Evolutionary conservation across 1,140 invertebrate species (phyloP).

Genomic region (Zaprionus capensis): DNA sequence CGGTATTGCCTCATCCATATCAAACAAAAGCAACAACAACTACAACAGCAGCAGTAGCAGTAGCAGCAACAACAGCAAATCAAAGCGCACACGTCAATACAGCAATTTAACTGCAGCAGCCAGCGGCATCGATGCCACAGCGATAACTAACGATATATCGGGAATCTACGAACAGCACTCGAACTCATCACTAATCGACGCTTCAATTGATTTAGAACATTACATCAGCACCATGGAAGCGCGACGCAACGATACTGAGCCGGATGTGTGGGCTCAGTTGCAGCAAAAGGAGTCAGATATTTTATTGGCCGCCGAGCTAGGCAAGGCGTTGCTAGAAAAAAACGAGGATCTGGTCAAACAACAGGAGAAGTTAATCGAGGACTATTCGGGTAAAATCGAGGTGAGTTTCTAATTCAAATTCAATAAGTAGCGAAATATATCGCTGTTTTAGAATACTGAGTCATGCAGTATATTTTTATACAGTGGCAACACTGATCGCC

Average conservation of each 20-base stretch:
- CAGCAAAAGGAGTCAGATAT: conserved; percentile 97
- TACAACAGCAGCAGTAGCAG: conserved; percentile 35
- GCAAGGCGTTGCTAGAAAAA: conserved; percentile 96
- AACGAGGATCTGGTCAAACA: conserved; percentile 96
- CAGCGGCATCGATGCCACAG: conserved; percentile 15
- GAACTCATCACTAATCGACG: conserved; percentile 67
- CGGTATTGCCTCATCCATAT: conserved; percentile 80
- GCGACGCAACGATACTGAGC: conserved; percentile 84
- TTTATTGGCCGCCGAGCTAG: conserved; percentile 95
- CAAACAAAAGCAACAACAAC: conserved; percentile 63
- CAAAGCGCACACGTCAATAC: conserved; percentile 52
- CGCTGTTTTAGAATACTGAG: background rate
- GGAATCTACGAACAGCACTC: conserved; percentile 57
- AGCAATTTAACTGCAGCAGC: conserved; percentile 21
- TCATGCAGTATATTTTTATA: background rate
- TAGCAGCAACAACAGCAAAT: conserved; percentile 35
- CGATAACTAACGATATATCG: conserved; percentile 46
- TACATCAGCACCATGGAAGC: conserved; percentile 86
- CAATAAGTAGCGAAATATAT: background rate
- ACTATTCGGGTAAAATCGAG: conserved; percentile 96
- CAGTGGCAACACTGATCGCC: conserved; percentile 15
- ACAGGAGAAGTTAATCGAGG: conserved; percentile 93
- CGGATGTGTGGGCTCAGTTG: conserved; percentile 92
- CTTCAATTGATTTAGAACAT: conserved; percentile 85
- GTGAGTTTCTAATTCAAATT: conserved; percentile 86